Conservation (phyloP, 1,140 invertebrate genomes). For the Drosophila equinoxialis region DNA sequence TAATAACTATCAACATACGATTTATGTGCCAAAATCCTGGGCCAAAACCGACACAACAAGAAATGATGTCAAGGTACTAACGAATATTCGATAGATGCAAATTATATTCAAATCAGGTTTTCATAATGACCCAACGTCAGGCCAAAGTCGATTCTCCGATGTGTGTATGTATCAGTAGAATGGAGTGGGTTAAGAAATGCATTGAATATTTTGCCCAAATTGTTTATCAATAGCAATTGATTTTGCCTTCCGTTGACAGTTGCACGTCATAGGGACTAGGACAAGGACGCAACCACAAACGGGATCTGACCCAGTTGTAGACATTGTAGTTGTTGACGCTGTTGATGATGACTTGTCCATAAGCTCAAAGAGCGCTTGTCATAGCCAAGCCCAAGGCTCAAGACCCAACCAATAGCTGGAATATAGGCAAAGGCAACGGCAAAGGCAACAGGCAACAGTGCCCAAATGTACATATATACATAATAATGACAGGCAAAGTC, state of each 20-base stretch:
- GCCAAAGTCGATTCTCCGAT: too few species aligned
- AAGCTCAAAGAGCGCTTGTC: conserved; percentile 63
- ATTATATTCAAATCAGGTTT: conserved; percentile 5
- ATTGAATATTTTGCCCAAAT: conserved; percentile 51
- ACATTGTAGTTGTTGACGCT: conserved; percentile 7
- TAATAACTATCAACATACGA: neutral
- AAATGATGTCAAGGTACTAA: neutral
- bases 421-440: neutral
- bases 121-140: conserved; percentile 1
- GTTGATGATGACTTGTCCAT: conserved; percentile 21
- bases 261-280: conserved; percentile 59
- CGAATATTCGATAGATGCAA: neutral
- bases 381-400: conserved; percentile 33
- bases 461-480: conserved; percentile 58
- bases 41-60: neutral
- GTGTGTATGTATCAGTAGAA: too few species aligned
- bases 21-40: neutral
- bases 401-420: conserved; percentile 12
- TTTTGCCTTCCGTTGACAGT: conserved; percentile 61
- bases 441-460: conserved; percentile 35
- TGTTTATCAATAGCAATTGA: conserved; percentile 52
- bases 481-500: conserved; percentile 57
- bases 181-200: conserved; percentile 36
- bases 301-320: conserved; percentile 59
- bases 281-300: conserved; percentile 40